Evolutionary conservation across 2,113 vertebrate genomes (phyloP).

Genomic region (Ornithorhynchus anatinus): DNA sequence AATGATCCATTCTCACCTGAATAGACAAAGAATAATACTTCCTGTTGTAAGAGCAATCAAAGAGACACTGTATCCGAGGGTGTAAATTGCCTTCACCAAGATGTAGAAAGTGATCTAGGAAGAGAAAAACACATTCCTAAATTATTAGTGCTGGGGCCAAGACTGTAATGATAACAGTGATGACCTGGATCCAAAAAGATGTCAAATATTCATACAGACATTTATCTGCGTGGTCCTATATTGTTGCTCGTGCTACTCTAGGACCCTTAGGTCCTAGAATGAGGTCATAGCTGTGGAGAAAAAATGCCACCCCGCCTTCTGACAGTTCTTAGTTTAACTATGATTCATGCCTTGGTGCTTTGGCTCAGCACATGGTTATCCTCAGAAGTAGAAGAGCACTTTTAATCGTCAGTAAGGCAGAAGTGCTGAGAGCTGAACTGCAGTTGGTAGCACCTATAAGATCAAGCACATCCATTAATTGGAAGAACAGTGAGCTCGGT

Average conservation of each 20-base stretch:
- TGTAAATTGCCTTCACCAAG: slow-evolving; percentile 87
- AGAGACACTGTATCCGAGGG: slow-evolving; percentile 87
- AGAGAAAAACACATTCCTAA: slow-evolving; percentile 20
- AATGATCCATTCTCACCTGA: slow-evolving; percentile 77
- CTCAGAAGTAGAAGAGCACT: not conserved
- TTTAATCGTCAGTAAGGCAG: not conserved
- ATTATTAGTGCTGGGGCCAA: not conserved
- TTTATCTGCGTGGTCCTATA: too few species aligned
- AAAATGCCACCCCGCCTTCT: too few species aligned
- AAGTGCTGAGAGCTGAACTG: not conserved
- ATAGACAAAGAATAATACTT: slow-evolving; percentile 86
- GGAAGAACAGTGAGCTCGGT: too few species aligned
- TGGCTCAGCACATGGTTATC: not conserved
- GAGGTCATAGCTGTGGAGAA: too few species aligned
- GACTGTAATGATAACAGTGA: accelerated
- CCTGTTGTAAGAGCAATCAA: slow-evolving; percentile 86
- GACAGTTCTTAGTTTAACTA: not conserved
- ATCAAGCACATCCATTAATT: too few species aligned
- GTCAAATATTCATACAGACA: too few species aligned
- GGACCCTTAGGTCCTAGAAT: too few species aligned
- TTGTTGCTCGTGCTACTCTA: too few species aligned
- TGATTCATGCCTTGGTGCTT: not conserved
- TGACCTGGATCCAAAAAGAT: too few species aligned
- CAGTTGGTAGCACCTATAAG: too few species aligned
- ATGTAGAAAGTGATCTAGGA: slow-evolving; percentile 82